Evolutionary conservation across 2,888 invertebrate genomes (phyloP), one percentile per base, ranked within the genome.

Genomic region (Girardia tigrina): DNA sequence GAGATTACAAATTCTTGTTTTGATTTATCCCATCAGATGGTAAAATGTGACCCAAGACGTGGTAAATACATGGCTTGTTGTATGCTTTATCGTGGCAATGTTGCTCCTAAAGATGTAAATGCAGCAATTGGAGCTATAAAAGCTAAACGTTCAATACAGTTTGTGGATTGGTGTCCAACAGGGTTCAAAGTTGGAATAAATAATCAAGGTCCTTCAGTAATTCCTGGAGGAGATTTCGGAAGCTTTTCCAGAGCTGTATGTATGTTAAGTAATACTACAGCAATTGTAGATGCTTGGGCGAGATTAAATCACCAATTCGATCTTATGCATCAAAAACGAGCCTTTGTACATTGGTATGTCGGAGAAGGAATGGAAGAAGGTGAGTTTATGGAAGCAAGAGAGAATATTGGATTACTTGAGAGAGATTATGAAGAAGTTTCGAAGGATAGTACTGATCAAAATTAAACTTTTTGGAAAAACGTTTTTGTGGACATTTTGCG

Each of bases 341-440:
- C 81, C 28, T 80, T 80, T 71, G 80, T 80, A 16, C 84, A 83
- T 75, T 85, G 85, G 85, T 85, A 85, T 78, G 85, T 85, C 78
- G 85, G 85, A 29, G 85, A 82, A 78, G 82, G 84, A 89, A 82
- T 81, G 82, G 83, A 83, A 77, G 83, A 83, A 83, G 91, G 91
- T 78, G 91, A 92, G 89, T 92, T 91, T 85, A 88, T 89, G 0
- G 92, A 92, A 81, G 91, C 91, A 0, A 88, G 92, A 2, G 91
- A 92, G 83, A 91, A 92, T 85, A 86, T 92, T 78, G 85, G 84
- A 2, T 84, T 85, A n/a, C 79, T 83, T 26, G 83, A 84, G 77
- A 82, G 82, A 77, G 83, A 85, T 78, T 85, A 85, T 78, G 85
- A 85, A 78, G 85, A 85, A 79, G 85, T 85, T 56, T 12, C 72